phyloP scores from a whole-genome alignment of 2,113 vertebrate species.

The Eurypyga helias region DNA sequence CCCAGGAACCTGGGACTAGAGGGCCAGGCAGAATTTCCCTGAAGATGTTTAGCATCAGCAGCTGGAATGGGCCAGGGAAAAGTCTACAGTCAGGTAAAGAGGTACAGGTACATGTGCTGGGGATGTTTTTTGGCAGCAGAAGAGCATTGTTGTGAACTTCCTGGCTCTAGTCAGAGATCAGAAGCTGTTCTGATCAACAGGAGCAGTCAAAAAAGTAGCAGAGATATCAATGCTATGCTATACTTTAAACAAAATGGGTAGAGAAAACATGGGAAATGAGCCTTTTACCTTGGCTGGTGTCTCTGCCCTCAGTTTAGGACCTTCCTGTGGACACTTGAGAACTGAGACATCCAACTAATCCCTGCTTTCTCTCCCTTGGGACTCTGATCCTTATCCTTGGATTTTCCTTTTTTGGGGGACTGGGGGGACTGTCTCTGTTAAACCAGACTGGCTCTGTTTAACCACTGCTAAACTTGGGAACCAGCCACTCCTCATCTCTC shows the following conservation, averaged over 20 bases:
- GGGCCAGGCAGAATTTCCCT: background rate
- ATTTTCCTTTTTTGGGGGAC: background rate
- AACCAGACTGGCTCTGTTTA: background rate
- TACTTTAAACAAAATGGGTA: background rate
- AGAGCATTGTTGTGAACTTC: background rate
- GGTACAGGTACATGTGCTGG: background rate
- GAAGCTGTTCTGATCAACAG: background rate
- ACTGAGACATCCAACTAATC: background rate
- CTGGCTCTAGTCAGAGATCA: background rate
- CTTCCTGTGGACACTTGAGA: background rate
- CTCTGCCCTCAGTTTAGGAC: background rate
- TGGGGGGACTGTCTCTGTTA: background rate
- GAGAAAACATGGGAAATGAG: background rate
- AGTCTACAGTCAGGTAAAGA: background rate
- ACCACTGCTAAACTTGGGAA: background rate
- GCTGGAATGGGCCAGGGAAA: background rate
- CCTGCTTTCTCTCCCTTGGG: background rate
- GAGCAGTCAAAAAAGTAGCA: background rate
- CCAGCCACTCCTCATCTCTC: background rate
- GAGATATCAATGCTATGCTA: background rate
- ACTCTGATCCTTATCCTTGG: background rate
- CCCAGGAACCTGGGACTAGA: background rate
- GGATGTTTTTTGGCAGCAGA: background rate
- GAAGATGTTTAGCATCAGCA: background rate
- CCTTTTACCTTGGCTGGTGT: background rate